A percentile compares a stretch with the other conserved stretches of the same genome.
These are phyloP conservation scores for Hypothenemus hampei DNA, from an alignment of 1,140 invertebrate species.

Conservation along the genomic window DNA sequence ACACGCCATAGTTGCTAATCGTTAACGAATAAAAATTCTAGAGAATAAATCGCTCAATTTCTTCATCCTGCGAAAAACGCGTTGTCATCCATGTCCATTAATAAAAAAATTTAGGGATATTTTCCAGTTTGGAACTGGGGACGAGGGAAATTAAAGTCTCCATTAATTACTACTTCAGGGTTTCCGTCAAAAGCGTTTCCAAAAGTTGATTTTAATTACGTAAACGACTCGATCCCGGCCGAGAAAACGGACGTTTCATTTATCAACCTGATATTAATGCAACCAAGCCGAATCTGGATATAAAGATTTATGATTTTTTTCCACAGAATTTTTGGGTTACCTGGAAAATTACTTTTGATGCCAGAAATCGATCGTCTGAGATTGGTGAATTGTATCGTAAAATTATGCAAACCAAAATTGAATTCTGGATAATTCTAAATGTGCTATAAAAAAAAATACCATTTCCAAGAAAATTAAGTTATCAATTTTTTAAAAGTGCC, in stretches of 20 bases:
- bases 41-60: not conserved
- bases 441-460: too few species aligned
- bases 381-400: too few species aligned
- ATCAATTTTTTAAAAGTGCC: too few species aligned
- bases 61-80: not conserved
- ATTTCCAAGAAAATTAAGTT: too few species aligned
- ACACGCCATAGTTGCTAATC: not conserved
- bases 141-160: constrained; percentile 3
- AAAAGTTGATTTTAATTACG: constrained; percentile 4
- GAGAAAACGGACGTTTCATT: constrained; percentile 1
- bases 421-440: too few species aligned
- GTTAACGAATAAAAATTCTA: not conserved
- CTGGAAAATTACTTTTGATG: too few species aligned
- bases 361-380: too few species aligned
- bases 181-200: constrained; percentile 1
- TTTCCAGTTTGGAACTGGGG: not conserved
- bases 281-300: too few species aligned
- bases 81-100: not conserved
- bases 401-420: too few species aligned
- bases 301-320: too few species aligned
- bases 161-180: constrained; percentile 3
- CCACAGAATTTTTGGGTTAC: too few species aligned
- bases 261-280: constrained; percentile 1
- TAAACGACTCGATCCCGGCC: constrained; percentile 1
- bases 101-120: not conserved